Percentiles rank a stretch among this genome's conserved stretches.
Conservation (phyloP, 2,888 invertebrate species). For the Spisula subtruncata region DNA sequence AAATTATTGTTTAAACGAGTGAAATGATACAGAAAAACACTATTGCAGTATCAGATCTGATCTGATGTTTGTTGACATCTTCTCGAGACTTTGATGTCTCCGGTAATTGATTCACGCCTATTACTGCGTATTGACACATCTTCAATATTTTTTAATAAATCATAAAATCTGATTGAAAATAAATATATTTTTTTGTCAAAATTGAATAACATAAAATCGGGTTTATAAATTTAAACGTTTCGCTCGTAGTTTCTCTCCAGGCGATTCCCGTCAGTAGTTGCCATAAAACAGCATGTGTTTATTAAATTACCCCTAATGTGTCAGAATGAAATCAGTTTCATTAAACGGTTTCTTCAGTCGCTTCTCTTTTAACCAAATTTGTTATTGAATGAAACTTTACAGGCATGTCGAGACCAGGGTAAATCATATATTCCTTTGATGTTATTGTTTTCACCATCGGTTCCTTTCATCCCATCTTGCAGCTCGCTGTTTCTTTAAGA, state of each 20-base stretch:
- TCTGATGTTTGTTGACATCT: slow-evolving; percentile 33
- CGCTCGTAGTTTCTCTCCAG: neutral
- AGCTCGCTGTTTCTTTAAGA: slow-evolving; percentile 30
- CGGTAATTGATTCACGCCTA: neutral
- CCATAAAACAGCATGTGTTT: slow-evolving; percentile 45
- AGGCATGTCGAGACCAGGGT: slow-evolving; percentile 39
- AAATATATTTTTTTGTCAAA: neutral
- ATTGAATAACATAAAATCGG: neutral
- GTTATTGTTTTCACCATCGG: slow-evolving; percentile 10
- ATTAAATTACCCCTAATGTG: slow-evolving; percentile 55
- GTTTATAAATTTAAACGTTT: neutral
- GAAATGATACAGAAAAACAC: slow-evolving; percentile 48
- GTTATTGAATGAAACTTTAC: slow-evolving; percentile 42
- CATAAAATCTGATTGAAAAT: slow-evolving; percentile 1
- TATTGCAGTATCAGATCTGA: slow-evolving; percentile 18
- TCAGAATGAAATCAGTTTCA: slow-evolving; percentile 42
- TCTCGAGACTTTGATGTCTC: slow-evolving; percentile 31
- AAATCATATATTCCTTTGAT: slow-evolving; percentile 54
- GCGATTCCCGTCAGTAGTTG: slow-evolving; percentile 10
- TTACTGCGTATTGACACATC: neutral
- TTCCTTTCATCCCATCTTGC: slow-evolving; percentile 11
- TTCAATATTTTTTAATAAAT: slow-evolving; percentile 3
- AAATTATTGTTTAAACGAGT: slow-evolving; percentile 55
- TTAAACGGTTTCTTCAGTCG: slow-evolving; percentile 27
- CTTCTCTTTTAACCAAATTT: slow-evolving; percentile 37